Evolutionary conservation across 2,797 vertebrate genomes (phyloP).

Genomic region (Anomalospiza imberbis): DNA sequence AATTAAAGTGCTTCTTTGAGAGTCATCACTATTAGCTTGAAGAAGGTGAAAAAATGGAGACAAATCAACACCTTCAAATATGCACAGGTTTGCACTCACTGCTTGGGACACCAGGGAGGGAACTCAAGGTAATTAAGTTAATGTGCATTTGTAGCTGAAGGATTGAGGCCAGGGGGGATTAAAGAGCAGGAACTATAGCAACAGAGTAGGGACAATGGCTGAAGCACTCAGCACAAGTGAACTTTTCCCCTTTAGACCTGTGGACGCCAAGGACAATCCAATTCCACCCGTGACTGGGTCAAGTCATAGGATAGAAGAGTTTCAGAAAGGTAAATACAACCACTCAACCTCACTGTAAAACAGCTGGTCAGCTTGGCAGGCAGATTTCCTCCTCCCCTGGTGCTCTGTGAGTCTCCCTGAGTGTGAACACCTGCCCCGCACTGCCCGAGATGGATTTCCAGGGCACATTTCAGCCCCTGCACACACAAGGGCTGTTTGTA

Average conservation of each 20-base stretch:
- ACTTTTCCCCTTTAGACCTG: slow-evolving; percentile 46
- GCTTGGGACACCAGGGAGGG: neutral
- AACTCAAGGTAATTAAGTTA: slow-evolving; percentile 36
- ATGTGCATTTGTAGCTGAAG: slow-evolving; percentile 13
- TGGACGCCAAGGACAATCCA: neutral
- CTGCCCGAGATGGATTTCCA: neutral
- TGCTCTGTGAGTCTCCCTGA: neutral
- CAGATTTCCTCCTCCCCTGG: fast-evolving
- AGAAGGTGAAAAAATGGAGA: neutral
- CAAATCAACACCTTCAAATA: neutral
- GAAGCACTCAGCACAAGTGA: neutral
- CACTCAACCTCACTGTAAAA: no score
- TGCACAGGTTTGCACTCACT: neutral
- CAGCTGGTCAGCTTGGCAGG: neutral
- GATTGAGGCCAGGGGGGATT: slow-evolving; percentile 59
- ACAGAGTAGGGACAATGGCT: neutral
- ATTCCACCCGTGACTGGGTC: neutral
- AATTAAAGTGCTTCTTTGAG: neutral
- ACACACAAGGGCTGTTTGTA: neutral
- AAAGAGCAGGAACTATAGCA: slow-evolving; percentile 32
- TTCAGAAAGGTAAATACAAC: neutral
- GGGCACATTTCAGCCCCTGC: neutral
- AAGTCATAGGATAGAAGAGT: neutral
- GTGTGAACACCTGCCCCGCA: neutral
- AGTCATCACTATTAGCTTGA: neutral